Evolutionary conservation across 1,140 invertebrate species (phyloP).

Genomic region (Samia ricini): DNA sequence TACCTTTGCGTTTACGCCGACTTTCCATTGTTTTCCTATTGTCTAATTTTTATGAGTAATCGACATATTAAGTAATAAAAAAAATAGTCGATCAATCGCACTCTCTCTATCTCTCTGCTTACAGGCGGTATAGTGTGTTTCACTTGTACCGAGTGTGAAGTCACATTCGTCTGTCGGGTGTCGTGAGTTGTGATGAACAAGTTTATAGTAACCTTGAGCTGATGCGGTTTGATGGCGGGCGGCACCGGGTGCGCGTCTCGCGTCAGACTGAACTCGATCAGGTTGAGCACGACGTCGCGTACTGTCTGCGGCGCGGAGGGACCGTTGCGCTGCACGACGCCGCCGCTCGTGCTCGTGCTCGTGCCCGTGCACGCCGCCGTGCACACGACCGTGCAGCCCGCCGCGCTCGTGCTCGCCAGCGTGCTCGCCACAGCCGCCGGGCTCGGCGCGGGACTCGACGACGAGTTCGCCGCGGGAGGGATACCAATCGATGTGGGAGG

Average conservation of each 20-base stretch:
- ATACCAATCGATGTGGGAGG: conserved; percentile 24
- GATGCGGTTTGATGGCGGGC: conserved; percentile 33
- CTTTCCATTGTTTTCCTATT: no score
- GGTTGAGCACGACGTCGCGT: conserved; percentile 85
- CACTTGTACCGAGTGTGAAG: no score
- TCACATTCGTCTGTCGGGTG: no score
- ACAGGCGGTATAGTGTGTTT: no score
- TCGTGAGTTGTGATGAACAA: no score
- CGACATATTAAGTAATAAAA: no score
- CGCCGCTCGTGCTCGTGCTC: conserved; percentile 24
- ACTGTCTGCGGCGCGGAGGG: conserved; percentile 80
- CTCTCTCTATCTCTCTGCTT: no score
- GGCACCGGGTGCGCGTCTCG: conserved; percentile 78
- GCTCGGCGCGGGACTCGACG: conserved; percentile 17
- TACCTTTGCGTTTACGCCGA: no score
- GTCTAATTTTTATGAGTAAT: no score
- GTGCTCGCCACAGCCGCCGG: conserved; percentile 17
- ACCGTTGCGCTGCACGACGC: conserved; percentile 40
- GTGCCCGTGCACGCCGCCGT: conserved; percentile 17
- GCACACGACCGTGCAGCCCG: conserved; percentile 6
- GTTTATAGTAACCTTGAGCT: conserved; percentile 27
- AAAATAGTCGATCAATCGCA: no score
- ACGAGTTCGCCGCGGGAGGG: conserved; percentile 6
- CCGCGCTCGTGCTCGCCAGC: conserved; percentile 9
- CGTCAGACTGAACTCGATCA: conserved; percentile 86